A percentile compares a stretch with the other conserved stretches of the same genome.
Evolutionary conservation across 2,888 invertebrate species (phyloP).

Genomic region (Molanna angustata): DNA sequence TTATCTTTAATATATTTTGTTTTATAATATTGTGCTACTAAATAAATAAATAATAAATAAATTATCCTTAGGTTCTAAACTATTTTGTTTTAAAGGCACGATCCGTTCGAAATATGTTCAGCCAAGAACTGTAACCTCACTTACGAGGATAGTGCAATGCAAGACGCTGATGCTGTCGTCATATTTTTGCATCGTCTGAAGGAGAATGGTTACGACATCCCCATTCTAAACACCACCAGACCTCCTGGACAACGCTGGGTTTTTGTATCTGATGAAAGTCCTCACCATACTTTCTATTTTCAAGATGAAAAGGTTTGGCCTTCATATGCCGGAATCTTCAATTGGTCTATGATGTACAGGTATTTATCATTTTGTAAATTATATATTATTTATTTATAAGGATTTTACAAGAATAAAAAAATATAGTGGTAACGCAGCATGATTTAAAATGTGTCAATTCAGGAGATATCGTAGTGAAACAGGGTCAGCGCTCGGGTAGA

Average conservation of each 20-base stretch:
- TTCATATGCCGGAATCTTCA: constrained; percentile 60
- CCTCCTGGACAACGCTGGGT: constrained; percentile 62
- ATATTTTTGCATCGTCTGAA: constrained; percentile 51
- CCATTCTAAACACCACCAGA: constrained; percentile 43
- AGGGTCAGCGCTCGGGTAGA: too few relatives aligned
- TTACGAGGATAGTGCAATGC: constrained; percentile 49
- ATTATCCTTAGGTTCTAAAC: too few relatives aligned
- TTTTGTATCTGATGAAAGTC: constrained; percentile 68
- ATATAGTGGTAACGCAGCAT: too few relatives aligned
- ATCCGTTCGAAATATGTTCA: constrained; percentile 58
- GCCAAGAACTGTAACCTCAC: constrained; percentile 62
- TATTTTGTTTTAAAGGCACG: too few relatives aligned
- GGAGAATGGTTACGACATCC: constrained; percentile 49
- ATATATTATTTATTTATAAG: too few relatives aligned
- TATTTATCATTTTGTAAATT: too few relatives aligned
- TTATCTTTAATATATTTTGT: too few relatives aligned
- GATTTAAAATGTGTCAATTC: too few relatives aligned
- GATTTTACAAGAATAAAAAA: too few relatives aligned
- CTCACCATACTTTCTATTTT: constrained; percentile 55
- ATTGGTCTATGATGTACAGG: constrained; percentile 59
- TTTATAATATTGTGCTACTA: too few relatives aligned
- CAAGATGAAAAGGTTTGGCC: constrained; percentile 39
- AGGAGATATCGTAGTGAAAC: too few relatives aligned
- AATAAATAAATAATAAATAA: too few relatives aligned
- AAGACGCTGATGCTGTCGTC: constrained; percentile 60